phyloP scores from a whole-genome alignment of 30 jellyfish, hydroid and myxozoan genomes.

The Hydractinia symbiolongicarpus region DNA sequence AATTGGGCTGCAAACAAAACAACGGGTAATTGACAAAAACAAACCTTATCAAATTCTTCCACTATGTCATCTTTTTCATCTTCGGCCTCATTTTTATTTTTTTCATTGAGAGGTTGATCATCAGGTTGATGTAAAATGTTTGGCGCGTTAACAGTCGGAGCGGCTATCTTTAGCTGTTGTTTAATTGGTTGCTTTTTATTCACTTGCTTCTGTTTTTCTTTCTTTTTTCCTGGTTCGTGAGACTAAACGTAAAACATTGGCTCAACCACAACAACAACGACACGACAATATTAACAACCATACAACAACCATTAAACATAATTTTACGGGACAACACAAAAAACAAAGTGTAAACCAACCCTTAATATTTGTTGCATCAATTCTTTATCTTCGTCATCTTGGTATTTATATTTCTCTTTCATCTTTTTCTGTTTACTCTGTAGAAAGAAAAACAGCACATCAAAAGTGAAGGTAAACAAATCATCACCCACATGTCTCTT shows the following conservation, averaged over 20 bases:
- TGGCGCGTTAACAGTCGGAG: slow-evolving; percentile 4
- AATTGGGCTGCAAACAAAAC: neutral
- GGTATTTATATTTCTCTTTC: slow-evolving; percentile 90
- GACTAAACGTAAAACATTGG: slow-evolving; percentile 17
- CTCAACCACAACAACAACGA: no score
- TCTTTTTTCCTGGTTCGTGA: slow-evolving; percentile 25
- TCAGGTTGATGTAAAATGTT: slow-evolving; percentile 20
- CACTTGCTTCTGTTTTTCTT: slow-evolving; percentile 20
- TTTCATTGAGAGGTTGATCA: neutral
- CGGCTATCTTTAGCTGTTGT: slow-evolving; percentile 24
- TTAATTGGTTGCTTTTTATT: slow-evolving; percentile 22
- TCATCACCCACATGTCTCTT: no score
- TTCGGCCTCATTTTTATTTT: slow-evolving; percentile 3
- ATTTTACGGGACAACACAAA: neutral
- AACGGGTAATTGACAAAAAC: neutral
- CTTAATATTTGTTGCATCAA: slow-evolving; percentile 61
- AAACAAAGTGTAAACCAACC: slow-evolving; percentile 37
- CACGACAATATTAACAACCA: neutral
- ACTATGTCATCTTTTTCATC: slow-evolving; percentile 25
- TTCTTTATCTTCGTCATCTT: slow-evolving; percentile 93
- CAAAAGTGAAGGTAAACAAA: no score
- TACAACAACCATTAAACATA: neutral
- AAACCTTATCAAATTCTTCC: slow-evolving; percentile 33
- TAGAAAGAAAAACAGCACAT: neutral
- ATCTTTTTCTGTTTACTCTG: slow-evolving; percentile 80